Evolutionary conservation across 1,140 invertebrate species (phyloP).

Genomic region (Choristoneura fumiferana): DNA sequence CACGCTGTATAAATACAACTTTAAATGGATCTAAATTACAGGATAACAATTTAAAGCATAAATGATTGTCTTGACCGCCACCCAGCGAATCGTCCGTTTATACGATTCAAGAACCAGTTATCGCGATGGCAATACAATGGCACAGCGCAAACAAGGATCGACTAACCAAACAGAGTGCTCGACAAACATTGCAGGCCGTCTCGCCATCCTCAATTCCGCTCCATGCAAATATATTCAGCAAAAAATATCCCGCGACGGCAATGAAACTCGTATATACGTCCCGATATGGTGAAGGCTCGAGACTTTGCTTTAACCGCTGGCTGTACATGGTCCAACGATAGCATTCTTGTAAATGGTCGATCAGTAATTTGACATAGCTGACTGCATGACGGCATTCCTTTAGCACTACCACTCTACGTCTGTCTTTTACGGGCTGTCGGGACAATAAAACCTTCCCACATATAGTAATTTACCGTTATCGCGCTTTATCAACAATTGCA

Average conservation of each 20-base stretch:
- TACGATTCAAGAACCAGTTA: conserved; percentile 24
- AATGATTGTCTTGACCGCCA: neutral
- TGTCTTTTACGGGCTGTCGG: no score
- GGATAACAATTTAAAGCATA: neutral
- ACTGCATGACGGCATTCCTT: neutral
- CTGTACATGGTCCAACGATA: neutral
- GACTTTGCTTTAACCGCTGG: conserved; percentile 8
- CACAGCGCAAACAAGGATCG: conserved; percentile 46
- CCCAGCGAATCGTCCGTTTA: neutral
- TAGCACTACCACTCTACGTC: neutral
- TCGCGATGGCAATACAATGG: conserved; percentile 44
- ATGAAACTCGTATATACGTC: conserved; percentile 25
- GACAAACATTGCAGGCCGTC: conserved; percentile 42
- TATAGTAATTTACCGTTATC: no score
- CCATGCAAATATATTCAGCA: conserved; percentile 39
- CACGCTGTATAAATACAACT: no score
- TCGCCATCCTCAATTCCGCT: conserved; percentile 28
- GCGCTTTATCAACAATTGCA: no score
- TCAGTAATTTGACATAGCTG: conserved; percentile 7
- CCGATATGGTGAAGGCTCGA: conserved; percentile 17
- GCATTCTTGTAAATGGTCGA: neutral
- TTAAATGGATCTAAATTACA: no score
- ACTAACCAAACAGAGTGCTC: conserved; percentile 46
- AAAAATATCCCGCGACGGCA: conserved; percentile 27
- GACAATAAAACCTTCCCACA: no score